phyloP scores from a whole-genome alignment of 1,140 invertebrate species.

The Bombus superbus region DNA sequence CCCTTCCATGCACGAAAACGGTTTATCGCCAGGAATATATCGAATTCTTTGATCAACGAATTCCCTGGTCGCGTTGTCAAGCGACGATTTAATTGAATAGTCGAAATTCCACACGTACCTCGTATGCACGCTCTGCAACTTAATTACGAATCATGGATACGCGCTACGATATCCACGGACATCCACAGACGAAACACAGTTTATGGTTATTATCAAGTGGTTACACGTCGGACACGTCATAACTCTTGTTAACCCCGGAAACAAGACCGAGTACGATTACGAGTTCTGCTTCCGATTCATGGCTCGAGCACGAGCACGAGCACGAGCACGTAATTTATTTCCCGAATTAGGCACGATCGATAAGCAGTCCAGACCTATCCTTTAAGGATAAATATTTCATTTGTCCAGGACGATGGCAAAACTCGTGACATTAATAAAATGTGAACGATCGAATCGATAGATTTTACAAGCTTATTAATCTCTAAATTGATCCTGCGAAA shows the following conservation, averaged over 20 bases:
- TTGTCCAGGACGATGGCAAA: background rate
- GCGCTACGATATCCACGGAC: background rate
- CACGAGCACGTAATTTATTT: conserved; percentile 29
- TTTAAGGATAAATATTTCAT: conserved; percentile 10
- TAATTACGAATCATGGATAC: conserved; percentile 16
- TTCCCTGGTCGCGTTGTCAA: background rate
- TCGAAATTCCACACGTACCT: conserved; percentile 30
- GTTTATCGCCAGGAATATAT: background rate
- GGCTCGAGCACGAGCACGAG: background rate
- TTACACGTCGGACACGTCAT: conserved; percentile 10
- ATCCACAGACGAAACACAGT: background rate
- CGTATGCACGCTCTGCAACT: conserved; percentile 21
- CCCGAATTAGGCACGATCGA: conserved; percentile 32
- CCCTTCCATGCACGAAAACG: background rate
- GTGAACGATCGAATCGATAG: background rate
- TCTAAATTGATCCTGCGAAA: background rate
- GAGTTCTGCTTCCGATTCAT: conserved; percentile 13
- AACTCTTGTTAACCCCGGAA: conserved; percentile 23
- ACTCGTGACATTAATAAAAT: background rate
- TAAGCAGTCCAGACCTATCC: background rate
- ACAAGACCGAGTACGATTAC: conserved; percentile 27
- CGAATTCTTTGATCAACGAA: background rate
- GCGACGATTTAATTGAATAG: conserved; percentile 24
- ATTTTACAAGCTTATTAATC: too few species aligned
- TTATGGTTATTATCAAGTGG: conserved; percentile 1